Evolutionary conservation across 2,888 invertebrate species (phyloP), one percentile per base, ranked within the genome.

Genomic region (Lysandra coridon): DNA sequence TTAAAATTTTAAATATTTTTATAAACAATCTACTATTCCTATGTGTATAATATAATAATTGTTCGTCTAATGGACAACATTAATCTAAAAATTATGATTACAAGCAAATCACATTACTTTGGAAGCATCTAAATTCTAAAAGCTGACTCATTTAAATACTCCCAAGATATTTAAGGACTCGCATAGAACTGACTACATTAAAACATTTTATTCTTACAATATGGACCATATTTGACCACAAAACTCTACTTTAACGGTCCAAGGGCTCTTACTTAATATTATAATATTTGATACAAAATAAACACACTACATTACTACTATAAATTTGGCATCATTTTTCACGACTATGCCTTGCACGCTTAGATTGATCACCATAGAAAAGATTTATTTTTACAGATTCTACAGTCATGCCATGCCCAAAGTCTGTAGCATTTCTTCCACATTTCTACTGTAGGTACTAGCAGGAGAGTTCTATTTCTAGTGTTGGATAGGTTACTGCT

Each of bases 101-200:
- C 44, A 44, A 44, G 23, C 49, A 75, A 75, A 75, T 44, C 75
- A 75, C 49, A 49, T 75, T 75, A 75, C 75, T 75, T 69, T 30
- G 64, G 64, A 69, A 69, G 69, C 69, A 69, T 69, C 69, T 69
- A 69, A 33, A 33, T 64, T 64, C 30, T 64, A 64, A 64, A 62
- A 10, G 4, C 33, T 69, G 69, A 4, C 14, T 69, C 37, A 37
- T 87, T 14, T 30, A 12, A 7, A 33, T 69, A 69, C 69, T 12
- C 64, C 33, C 23, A 33, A 10, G 33, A 33, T 69, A 49, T 49
- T 49, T 49, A 49, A 49, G 49, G 49, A 12, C 49, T 49, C 49
- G 12, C 49, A 49, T 49, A 10, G 2, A 49, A 10, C 57, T 57
- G 57, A 57, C 57, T 57, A 57, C 57, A 62, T 62, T 62, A 60